Base-by-base conservation (phyloP, 2,888 invertebrate species). In the Myathropa florea region DNA sequence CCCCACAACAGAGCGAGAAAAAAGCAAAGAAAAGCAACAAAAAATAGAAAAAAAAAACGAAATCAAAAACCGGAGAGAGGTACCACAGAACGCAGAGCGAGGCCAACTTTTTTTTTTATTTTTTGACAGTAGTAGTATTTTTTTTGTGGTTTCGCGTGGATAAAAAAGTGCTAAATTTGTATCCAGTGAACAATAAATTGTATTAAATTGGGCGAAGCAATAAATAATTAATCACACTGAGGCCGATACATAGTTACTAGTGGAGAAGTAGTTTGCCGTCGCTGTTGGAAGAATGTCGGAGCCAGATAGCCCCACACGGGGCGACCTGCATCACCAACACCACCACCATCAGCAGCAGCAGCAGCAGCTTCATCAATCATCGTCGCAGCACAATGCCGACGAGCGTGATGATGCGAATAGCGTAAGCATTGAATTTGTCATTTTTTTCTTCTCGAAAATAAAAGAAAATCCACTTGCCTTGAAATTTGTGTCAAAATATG, bases 261-360 rank as follows among this genome's bases (percentile, higher is more conserved):
- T 80, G 57, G 60, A 64, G 21, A 63, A 68, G 21, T 46, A 73
- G 64, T 67, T 61, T 67, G 55, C 63, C 33, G 60, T 14, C 65
- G 77, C 77, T 70, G 59, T 86, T 61, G 82, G 65, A 78, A 80
- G 21, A 64, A 86, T 86, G 86, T 86, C 86, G 59, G 86, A 86
- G 26, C 65, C 78, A 4, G 75, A 86, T 75, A 86, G 86, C 86
- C 86, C 86, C 86, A 86, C 86, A 86, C 86, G 86, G 82, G 86
- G 75, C 71, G 86, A 82, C 39, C 75, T 83, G 86, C 86, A 86
- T 79, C 86, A 86, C 64, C 71, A 55, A 7, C 63, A 57, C 30
- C 67, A 70, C 4, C 57, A 55, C 24, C 79, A 76, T 79, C 84
- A 84, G 76, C 81, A 81, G 53, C 55, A 61, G 33, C 79, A 76